These are phyloP conservation scores for Lipotes vexillifer DNA, from an alignment of 2,113 vertebrate species.

Conservation along the genomic window DNA sequence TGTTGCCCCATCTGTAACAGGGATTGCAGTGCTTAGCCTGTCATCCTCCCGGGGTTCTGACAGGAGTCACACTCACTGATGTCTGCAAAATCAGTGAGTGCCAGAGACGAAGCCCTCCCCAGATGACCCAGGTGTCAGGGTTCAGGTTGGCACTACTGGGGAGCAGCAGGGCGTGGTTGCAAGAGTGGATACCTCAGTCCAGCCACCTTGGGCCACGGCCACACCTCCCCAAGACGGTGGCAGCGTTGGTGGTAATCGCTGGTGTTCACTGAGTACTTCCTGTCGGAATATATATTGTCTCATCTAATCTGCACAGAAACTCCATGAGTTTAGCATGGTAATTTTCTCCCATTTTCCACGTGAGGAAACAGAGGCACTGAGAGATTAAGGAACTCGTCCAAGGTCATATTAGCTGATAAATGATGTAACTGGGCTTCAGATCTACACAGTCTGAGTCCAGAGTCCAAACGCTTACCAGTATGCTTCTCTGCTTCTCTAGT, in stretches of 20 bases:
- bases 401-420: background rate
- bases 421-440: background rate
- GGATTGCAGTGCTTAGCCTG: background rate
- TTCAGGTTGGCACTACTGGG: background rate
- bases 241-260: background rate
- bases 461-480: background rate
- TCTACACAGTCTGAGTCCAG: background rate
- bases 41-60: background rate
- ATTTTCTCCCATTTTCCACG: background rate
- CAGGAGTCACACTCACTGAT: background rate
- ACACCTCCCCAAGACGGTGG: background rate
- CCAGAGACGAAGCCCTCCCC: background rate
- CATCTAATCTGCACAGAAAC: background rate
- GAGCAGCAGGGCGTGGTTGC: background rate
- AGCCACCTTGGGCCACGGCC: background rate
- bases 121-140: background rate
- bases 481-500: rapidly evolving
- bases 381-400: background rate
- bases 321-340: background rate
- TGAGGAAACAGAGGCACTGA: background rate
- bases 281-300: background rate
- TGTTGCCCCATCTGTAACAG: background rate
- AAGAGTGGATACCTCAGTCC: background rate
- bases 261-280: background rate
- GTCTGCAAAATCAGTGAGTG: background rate